Conservation (phyloP, 2,888 invertebrate genomes). For the Priocnemis perturbator region DNA sequence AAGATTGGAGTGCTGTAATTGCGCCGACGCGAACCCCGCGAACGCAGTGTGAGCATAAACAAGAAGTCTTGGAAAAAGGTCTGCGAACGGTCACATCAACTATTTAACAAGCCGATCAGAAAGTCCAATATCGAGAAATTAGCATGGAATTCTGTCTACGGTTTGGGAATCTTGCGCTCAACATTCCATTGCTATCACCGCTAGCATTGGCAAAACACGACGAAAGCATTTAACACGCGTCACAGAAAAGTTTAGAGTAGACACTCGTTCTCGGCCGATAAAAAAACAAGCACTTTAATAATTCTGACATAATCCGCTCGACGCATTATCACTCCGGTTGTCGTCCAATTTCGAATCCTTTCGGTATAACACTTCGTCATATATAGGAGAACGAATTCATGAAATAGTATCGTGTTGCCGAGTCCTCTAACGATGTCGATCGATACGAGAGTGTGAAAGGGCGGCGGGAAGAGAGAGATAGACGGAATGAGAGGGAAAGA, state of each 20-base stretch:
- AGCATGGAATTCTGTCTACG: too few relatives aligned
- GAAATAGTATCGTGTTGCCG: conserved; percentile 21
- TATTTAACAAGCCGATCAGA: too few relatives aligned
- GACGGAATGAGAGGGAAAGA: neutral
- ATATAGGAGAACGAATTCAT: conserved; percentile 35
- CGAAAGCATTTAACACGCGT: neutral
- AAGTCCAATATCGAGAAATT: too few relatives aligned
- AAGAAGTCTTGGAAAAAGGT: too few relatives aligned
- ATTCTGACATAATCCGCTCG: conserved; percentile 1
- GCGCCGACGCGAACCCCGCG: neutral
- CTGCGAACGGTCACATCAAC: too few relatives aligned
- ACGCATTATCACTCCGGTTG: conserved; percentile 10
- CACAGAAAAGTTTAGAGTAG: neutral
- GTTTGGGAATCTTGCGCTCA: neutral
- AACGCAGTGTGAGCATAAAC: too few relatives aligned
- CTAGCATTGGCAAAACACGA: neutral
- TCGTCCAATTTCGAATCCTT: conserved; percentile 24
- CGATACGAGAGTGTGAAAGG: conserved; percentile 36
- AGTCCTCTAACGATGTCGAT: conserved; percentile 14
- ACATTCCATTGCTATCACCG: too few relatives aligned
- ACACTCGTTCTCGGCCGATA: conserved; percentile 2
- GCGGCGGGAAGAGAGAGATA: conserved; percentile 13
- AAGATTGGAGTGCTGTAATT: conserved; percentile 7
- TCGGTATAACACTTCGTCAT: conserved; percentile 30
- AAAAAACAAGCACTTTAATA: neutral